Evolutionary conservation across 2,888 invertebrate genomes (phyloP).

Genomic region (Cylloceria caligata): DNA sequence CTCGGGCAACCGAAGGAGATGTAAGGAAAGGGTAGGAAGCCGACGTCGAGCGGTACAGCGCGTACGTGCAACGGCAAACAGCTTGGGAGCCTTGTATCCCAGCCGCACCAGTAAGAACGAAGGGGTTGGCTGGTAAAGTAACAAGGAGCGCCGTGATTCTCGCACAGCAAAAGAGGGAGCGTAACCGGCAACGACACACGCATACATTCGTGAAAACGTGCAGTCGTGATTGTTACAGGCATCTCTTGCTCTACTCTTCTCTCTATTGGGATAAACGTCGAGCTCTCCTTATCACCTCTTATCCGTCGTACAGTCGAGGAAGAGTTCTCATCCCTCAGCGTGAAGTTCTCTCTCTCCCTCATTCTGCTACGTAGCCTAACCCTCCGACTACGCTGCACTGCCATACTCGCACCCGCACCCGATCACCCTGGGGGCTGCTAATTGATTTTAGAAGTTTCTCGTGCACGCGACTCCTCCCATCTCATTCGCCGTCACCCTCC

Average conservation of each 20-base stretch:
- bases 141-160: conserved; percentile 23
- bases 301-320: conserved; percentile 52
- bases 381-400: conserved; percentile 74
- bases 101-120: conserved; percentile 56
- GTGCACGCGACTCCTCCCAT: conserved; percentile 48
- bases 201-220: conserved; percentile 73
- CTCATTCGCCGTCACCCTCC: conserved; percentile 38
- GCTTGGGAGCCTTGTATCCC: conserved; percentile 25
- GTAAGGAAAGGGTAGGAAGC: conserved; percentile 61
- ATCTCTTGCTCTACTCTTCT: conserved; percentile 67
- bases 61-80: not conserved
- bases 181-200: conserved; percentile 18
- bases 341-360: conserved; percentile 2
- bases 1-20: conserved; percentile 14
- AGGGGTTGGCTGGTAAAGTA: conserved; percentile 68
- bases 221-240: conserved; percentile 79
- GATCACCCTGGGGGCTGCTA: conserved; percentile 80
- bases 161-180: not conserved
- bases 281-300: conserved; percentile 69
- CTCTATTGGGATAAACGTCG: conserved; percentile 76
- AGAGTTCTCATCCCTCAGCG: conserved; percentile 41
- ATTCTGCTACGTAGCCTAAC: conserved; percentile 15
- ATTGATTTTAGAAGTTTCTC: conserved; percentile 83
- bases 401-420: conserved; percentile 23
- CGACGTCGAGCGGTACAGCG: too few relatives aligned